Evolutionary conservation across 2,797 vertebrate species (phyloP).

Genomic region (Gallinago solitaria): DNA sequence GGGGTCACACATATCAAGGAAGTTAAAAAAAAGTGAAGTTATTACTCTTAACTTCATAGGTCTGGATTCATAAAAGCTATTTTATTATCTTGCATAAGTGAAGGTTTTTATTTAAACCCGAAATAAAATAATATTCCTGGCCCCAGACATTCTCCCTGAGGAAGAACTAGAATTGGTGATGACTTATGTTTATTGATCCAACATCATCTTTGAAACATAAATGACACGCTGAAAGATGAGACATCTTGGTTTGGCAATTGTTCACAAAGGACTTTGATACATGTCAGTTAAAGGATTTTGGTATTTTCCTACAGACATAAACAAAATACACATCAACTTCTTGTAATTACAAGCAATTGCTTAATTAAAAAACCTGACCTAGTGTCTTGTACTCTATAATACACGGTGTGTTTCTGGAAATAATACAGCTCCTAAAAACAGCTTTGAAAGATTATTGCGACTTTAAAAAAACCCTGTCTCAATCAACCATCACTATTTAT

Average conservation of each 20-base stretch:
- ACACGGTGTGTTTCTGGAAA: not conserved
- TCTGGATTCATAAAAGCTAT: constrained; percentile 37
- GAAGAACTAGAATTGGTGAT: not conserved
- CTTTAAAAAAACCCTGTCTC: not conserved
- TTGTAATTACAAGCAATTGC: not conserved
- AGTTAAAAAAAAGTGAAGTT: not conserved
- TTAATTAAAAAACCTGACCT: not conserved
- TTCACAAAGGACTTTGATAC: not conserved
- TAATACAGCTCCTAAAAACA: not conserved
- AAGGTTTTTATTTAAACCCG: not conserved
- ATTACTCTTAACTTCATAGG: constrained; percentile 52
- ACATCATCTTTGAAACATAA: not conserved
- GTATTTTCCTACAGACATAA: not conserved
- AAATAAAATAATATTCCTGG: not conserved
- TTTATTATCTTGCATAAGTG: constrained; percentile 25
- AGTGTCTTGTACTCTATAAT: not conserved
- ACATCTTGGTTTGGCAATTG: not conserved
- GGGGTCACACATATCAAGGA: not conserved
- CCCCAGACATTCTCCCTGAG: not conserved
- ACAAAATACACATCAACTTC: not conserved
- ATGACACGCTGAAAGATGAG: not conserved
- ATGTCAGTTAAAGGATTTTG: not conserved
- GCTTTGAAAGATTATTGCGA: not conserved
- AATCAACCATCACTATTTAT: not conserved
- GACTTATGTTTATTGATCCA: not conserved